Evolutionary conservation across 1,140 invertebrate species (phyloP).

Genomic region (Drosophila oshimai): DNA sequence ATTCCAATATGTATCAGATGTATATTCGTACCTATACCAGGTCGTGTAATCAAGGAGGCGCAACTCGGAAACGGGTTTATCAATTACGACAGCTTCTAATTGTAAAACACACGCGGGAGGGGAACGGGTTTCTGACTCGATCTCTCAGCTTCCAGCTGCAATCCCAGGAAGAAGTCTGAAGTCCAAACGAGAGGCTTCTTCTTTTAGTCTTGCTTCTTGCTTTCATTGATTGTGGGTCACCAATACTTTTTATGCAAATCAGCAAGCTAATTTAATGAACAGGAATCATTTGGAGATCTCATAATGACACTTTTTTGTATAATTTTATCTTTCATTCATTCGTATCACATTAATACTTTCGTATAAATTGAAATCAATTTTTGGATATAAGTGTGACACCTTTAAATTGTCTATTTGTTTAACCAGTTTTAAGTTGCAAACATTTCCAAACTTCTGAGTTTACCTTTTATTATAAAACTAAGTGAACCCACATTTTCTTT

Average conservation of each 20-base stretch:
- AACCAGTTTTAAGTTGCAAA: neutral
- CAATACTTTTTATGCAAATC: conserved; percentile 35
- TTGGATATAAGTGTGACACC: neutral
- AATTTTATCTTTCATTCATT: neutral
- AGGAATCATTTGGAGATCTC: neutral
- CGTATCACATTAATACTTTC: too few species aligned
- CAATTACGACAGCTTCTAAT: conserved; percentile 22
- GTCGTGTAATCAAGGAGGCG: neutral
- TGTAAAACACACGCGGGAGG: neutral
- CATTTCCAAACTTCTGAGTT: neutral
- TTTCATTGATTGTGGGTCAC: conserved; percentile 40
- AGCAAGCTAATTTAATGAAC: neutral
- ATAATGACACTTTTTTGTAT: neutral
- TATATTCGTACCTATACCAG: neutral
- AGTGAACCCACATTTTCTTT: neutral
- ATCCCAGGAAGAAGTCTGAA: conserved; percentile 1
- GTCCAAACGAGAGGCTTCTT: neutral
- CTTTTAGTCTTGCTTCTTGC: conserved; percentile 13
- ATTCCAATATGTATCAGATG: too few species aligned
- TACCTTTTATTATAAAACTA: neutral
- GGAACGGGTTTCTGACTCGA: conserved; percentile 12
- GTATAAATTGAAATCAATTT: neutral
- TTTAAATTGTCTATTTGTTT: neutral
- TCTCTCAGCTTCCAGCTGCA: neutral
- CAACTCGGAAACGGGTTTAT: conserved; percentile 20